Base-by-base conservation (phyloP, 1,140 invertebrate genomes). In the Camponotus pennsylvanicus region DNA sequence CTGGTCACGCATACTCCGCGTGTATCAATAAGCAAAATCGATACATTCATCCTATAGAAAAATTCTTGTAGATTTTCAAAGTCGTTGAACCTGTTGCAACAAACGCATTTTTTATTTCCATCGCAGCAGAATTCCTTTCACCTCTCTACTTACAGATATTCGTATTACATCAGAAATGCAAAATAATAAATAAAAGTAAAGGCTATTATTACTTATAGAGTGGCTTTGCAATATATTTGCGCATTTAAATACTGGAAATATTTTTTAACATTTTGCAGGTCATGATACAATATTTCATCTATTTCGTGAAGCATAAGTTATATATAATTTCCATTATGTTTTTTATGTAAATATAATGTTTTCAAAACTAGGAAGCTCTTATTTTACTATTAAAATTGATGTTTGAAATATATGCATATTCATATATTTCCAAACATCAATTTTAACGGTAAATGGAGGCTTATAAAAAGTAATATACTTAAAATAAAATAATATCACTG, bases 101-200 rank as follows among this genome's bases (percentile, higher is more conserved):
- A 9, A 11, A 8, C 42, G 2, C 0, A 32, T 6, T 3, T 76
- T 63, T 82, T 49, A 18, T 21, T 84, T 37, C 4, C 8, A 6
- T 27, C 21, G 42, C 5, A 6, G 11, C 3, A 59, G 18, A 15
- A 21, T 57, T 59, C 8, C 27, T 63, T 76, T n/a, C 11, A 21
- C 13, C 57, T 59, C 11, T 67, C 2, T 18, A n/a, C 32, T 55
- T 59, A 21, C 40, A 18, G 7, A 13, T 67, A 67, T 55, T 57
- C 13, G 1, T 0, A 37, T 79, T 79, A 57, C 45, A 63, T 45
- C 15, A 40, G 57, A 21, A 85, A 88, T 42, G 78, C 37, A 27
- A 71, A 80, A 61, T 61, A 52, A 75, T 78, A 18, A 59, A 6
- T 78, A 84, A 85, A 11, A 15, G 40, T 15, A 11, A 11, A 66